Base-by-base conservation (phyloP, 2,797 vertebrate species). In the Myripristis murdjan region DNA sequence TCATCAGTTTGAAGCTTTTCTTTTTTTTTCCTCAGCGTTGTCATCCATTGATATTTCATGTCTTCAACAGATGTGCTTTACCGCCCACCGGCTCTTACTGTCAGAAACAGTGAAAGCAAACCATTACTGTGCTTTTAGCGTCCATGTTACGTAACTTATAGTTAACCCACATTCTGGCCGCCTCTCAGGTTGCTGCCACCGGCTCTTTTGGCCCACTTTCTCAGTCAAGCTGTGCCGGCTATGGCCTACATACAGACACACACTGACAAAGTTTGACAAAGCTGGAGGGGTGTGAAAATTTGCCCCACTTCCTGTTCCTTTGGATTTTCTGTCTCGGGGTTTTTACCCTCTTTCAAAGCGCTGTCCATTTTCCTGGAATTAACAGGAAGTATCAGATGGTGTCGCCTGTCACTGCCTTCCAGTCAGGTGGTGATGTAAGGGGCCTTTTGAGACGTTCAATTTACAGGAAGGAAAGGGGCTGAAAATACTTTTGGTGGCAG, bases 101-200 rank as follows among this genome's bases (percentile, higher is more conserved):
- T 58, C 63, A 10, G n/a, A 49, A 31, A 16, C 18, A 48, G 20
- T 12, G 3, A 77, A 58, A 65, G 51, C 69, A 61, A 86, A 82
- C 48, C 71, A 59, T 67, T 22, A 28, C 47, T 53, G 18, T 61
- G 51, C 77, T 71, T 24, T 78, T 62, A 28, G 70, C 37, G 60
- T 81, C 69, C 48, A 33, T 0, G 46, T 93, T 92, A 88, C 82
- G 70, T 90, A 92, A 94, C 70, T 35, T 77, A 62, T 62, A 69
- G 87, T 87, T 90, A 90, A 85, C 90, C 91, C 89, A 93, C 85
- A 92, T 91, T 89, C 64, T 83, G 73, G 59, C 75, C 65, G 75
- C 80, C 85, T 88, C 89, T 93, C 88, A 90, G 90, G 87, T 92
- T 91, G 79, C 84, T 86, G 87, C 82, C 70, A 79, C 68, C 59